phyloP scores from a whole-genome alignment of 2,888 invertebrate genomes.

The Pedicia rivosa region DNA sequence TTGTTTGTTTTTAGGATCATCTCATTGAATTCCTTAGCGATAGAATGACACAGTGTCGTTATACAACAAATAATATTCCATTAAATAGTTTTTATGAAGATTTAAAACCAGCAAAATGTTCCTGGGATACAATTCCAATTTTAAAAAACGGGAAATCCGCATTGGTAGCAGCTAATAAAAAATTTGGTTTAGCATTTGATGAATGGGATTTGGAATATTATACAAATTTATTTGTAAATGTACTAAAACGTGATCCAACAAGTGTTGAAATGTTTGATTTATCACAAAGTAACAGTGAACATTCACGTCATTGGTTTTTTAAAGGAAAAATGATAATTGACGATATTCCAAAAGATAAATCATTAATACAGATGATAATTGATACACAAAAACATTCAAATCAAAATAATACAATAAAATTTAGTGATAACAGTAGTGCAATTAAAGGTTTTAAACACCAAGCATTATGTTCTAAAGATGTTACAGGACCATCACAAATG shows the following conservation, averaged over 20 bases:
- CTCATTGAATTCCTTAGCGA: slow-evolving; percentile 55
- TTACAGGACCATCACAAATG: slow-evolving; percentile 41
- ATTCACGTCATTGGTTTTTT: slow-evolving; percentile 98
- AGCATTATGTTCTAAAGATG: slow-evolving; percentile 46
- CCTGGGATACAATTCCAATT: slow-evolving; percentile 76
- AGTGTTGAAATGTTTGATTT: slow-evolving; percentile 96
- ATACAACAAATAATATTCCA: slow-evolving; percentile 47
- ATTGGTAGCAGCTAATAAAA: slow-evolving; percentile 61
- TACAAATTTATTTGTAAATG: slow-evolving; percentile 65
- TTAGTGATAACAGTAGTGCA: slow-evolving; percentile 93
- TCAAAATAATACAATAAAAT: slow-evolving; percentile 89
- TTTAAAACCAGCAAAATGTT: slow-evolving; percentile 46
- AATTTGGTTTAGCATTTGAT: slow-evolving; percentile 81
- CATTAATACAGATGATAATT: slow-evolving; percentile 84
- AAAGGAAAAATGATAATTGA: slow-evolving; percentile 79
- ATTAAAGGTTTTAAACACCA: slow-evolving; percentile 66
- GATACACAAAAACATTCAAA: slow-evolving; percentile 76
- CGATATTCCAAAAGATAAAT: slow-evolving; percentile 54
- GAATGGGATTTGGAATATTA: slow-evolving; percentile 86
- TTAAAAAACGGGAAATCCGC: slow-evolving; percentile 58
- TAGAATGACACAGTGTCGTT: slow-evolving; percentile 86
- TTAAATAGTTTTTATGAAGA: slow-evolving; percentile 50
- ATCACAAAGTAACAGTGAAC: slow-evolving; percentile 96
- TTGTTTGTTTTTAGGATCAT: not conserved
- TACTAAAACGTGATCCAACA: slow-evolving; percentile 81